Percentiles rank a stretch among this genome's conserved stretches.
phyloP scores from a whole-genome alignment of 2,113 vertebrate species.

The Saccopteryx bilineata region DNA sequence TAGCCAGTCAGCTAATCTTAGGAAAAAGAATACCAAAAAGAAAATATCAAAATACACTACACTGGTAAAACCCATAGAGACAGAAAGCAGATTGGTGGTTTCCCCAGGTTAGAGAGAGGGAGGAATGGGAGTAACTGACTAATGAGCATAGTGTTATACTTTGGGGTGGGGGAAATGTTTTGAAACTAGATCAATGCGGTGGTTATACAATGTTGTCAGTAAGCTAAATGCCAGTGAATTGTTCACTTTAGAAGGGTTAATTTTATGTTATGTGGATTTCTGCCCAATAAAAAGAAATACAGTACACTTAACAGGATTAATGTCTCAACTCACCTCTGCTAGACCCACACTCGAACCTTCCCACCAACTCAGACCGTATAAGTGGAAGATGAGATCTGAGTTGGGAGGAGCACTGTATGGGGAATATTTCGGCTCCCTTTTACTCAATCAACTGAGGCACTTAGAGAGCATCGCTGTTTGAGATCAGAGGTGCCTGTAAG shows the following conservation, averaged over 20 bases:
- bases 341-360: not conserved
- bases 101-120: too few species aligned
- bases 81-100: not conserved
- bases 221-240: not conserved
- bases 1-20: not conserved
- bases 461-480: fast-evolving
- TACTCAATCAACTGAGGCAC: not conserved
- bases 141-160: not conserved
- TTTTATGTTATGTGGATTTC: not conserved
- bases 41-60: not conserved
- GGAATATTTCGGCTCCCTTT: not conserved
- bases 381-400: not conserved
- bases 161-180: not conserved
- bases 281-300: not conserved
- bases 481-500: not conserved
- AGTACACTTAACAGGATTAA: not conserved
- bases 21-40: not conserved
- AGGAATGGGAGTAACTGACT: not conserved
- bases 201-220: not conserved
- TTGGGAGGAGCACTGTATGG: too few species aligned
- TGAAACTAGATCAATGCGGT: not conserved
- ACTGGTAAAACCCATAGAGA: not conserved
- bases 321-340: not conserved
- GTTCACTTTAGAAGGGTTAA: not conserved
- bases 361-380: not conserved